Evolutionary conservation across 2,113 vertebrate species (phyloP).

Genomic region (Tetraodon nigroviridis): DNA sequence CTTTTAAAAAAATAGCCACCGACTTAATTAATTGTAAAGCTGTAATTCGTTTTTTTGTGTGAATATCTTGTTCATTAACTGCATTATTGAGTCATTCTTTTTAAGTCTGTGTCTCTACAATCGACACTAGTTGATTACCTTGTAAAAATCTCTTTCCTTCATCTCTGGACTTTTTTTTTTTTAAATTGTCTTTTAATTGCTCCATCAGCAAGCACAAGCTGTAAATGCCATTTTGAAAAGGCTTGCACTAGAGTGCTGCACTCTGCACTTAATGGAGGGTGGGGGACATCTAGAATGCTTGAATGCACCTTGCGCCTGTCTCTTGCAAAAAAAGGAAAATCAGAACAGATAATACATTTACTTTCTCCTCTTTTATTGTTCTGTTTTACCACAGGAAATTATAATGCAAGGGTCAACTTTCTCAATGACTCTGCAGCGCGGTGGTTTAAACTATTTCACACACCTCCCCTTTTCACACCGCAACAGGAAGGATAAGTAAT

Average conservation of each 20-base stretch:
- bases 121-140: slow-evolving; percentile 36
- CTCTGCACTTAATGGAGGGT: slow-evolving; percentile 53
- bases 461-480: slow-evolving; percentile 40
- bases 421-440: slow-evolving; percentile 67
- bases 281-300: slow-evolving; percentile 57
- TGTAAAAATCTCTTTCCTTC: slow-evolving; percentile 21
- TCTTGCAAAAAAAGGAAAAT: slow-evolving; percentile 75
- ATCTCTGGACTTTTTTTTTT: slow-evolving; percentile 33
- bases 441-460: slow-evolving; percentile 63
- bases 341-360: slow-evolving; percentile 68
- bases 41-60: no score
- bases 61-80: slow-evolving; percentile 10
- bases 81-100: slow-evolving; percentile 32
- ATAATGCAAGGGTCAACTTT: slow-evolving; percentile 64
- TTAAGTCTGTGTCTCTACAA: slow-evolving; percentile 38
- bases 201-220: slow-evolving; percentile 50
- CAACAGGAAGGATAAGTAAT: slow-evolving; percentile 67
- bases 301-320: slow-evolving; percentile 60
- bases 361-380: slow-evolving; percentile 69
- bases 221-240: slow-evolving; percentile 65
- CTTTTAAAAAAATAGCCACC: no score
- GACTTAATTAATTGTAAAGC: no score
- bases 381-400: slow-evolving; percentile 72
- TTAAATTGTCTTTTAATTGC: slow-evolving; percentile 54
- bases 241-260: slow-evolving; percentile 42